A percentile compares a stretch with the other conserved stretches of the same genome.
These are phyloP conservation scores for Eutrigla gurnardus DNA, from an alignment of 2,797 vertebrate genomes.

Conservation along the genomic window DNA sequence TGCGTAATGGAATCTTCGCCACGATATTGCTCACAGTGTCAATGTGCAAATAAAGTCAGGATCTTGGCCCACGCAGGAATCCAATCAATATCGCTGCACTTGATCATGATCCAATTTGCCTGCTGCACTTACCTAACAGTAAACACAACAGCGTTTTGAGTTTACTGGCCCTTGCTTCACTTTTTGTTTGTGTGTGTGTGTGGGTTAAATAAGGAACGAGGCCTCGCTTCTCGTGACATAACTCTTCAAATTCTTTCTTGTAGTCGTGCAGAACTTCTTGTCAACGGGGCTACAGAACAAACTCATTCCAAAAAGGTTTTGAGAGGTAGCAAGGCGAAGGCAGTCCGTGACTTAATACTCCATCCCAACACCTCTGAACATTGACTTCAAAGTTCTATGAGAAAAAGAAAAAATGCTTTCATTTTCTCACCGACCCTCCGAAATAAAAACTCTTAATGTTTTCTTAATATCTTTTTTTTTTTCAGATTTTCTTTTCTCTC, in stretches of 20 bases:
- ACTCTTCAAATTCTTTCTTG: constrained; percentile 45
- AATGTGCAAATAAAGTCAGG: constrained; percentile 74
- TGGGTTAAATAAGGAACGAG: constrained; percentile 66
- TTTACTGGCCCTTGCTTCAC: constrained; percentile 55
- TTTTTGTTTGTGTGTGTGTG: constrained; percentile 50
- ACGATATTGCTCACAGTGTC: constrained; percentile 64
- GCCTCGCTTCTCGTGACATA: constrained; percentile 54
- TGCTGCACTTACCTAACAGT: constrained; percentile 71
- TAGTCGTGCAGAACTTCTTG: constrained; percentile 58
- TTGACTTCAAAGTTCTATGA: constrained; percentile 23
- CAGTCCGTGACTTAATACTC: constrained; percentile 29
- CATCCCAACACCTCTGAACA: constrained; percentile 34
- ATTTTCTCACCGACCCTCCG: constrained; percentile 10
- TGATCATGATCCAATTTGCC: constrained; percentile 79
- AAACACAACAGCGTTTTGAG: constrained; percentile 66
- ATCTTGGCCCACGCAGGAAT: constrained; percentile 73
- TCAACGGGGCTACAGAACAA: constrained; percentile 63
- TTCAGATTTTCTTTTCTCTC: not conserved
- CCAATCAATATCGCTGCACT: constrained; percentile 76
- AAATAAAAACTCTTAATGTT: too few species aligned
- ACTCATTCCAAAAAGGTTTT: constrained; percentile 73
- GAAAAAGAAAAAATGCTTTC: not conserved
- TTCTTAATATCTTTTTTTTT: not conserved
- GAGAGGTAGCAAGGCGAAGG: constrained; percentile 31
- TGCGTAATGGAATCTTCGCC: constrained; percentile 60